Evolutionary conservation across 1,140 invertebrate genomes (phyloP).

Genomic region (Cryptotermes secundus): DNA sequence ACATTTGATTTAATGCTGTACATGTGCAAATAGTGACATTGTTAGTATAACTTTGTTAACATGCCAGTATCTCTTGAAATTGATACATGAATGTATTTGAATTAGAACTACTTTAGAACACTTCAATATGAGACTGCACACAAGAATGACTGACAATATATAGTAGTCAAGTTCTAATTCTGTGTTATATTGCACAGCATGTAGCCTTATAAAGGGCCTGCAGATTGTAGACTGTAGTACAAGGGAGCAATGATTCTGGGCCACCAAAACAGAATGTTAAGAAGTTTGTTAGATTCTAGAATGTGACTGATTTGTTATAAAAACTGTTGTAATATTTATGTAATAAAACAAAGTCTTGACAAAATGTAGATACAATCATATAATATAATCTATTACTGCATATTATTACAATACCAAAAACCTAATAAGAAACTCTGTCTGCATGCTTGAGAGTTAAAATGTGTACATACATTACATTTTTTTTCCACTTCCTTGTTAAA

Average conservation of each 20-base stretch:
- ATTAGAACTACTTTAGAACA: background rate
- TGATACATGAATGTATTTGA: background rate
- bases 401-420: background rate
- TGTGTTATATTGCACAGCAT: background rate
- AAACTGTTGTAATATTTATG: background rate
- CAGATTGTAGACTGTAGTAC: background rate
- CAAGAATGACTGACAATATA: background rate
- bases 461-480: background rate
- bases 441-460: background rate
- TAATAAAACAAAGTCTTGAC: background rate
- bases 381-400: background rate
- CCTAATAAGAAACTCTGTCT: background rate
- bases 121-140: background rate
- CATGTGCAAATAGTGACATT: background rate
- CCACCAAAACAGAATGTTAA: background rate
- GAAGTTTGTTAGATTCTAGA: background rate
- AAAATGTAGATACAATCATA: background rate
- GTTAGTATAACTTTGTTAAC: background rate
- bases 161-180: background rate
- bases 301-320: background rate
- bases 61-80: background rate
- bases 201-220: background rate
- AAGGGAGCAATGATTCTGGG: background rate
- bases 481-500: background rate
- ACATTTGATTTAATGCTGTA: background rate